Evolutionary conservation across 2,113 vertebrate genomes (phyloP).

Genomic region (Macheiramphus alcinus): DNA sequence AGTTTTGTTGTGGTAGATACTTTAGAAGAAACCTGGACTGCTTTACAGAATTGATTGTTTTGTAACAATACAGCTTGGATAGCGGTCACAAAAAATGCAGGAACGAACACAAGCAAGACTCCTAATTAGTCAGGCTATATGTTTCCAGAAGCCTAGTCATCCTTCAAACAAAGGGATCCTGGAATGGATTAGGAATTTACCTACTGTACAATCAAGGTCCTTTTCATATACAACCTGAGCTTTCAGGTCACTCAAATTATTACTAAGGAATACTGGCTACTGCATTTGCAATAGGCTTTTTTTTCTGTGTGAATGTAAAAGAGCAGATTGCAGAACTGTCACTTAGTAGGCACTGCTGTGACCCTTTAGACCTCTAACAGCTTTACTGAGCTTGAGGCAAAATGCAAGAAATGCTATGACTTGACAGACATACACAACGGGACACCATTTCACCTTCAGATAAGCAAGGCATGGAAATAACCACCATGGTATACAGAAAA

Average conservation of each 20-base stretch:
- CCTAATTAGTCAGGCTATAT: background rate
- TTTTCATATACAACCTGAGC: background rate
- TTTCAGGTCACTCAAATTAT: background rate
- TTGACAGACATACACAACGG: background rate
- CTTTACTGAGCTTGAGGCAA: background rate
- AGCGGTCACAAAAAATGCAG: background rate
- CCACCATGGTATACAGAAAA: background rate
- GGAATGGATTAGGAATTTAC: background rate
- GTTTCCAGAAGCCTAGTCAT: background rate
- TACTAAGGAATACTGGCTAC: background rate
- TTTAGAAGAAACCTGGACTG: background rate
- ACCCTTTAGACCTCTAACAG: background rate
- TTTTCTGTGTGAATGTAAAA: background rate
- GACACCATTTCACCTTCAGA: background rate
- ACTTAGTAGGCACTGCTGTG: background rate
- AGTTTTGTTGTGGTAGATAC: background rate
- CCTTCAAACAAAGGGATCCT: background rate
- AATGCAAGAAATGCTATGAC: background rate
- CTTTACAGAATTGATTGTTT: background rate
- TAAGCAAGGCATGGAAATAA: background rate
- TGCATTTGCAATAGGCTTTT: background rate
- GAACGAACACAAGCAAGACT: background rate
- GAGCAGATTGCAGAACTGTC: background rate
- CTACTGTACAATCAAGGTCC: background rate
- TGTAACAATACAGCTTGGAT: background rate